Percentiles rank a stretch among this genome's conserved stretches.
phyloP scores from a whole-genome alignment of 2,797 vertebrate genomes.

The Pseudomugil gertrudae region DNA sequence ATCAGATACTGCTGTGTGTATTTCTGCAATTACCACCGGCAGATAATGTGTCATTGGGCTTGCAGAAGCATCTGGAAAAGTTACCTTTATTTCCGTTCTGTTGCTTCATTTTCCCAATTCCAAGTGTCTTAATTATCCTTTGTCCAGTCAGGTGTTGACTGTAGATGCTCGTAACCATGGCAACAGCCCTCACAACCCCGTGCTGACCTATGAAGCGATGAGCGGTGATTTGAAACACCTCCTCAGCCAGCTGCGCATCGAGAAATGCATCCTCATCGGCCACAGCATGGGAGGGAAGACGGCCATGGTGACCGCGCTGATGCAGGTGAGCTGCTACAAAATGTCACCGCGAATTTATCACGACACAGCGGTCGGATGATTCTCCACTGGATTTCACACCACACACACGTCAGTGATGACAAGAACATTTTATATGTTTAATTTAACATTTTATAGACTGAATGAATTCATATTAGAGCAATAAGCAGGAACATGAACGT shows the following conservation, averaged over 20 bases:
- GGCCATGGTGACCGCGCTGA: constrained; percentile 90
- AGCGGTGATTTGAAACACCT: constrained; percentile 87
- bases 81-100: constrained; percentile 1
- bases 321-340: constrained; percentile 78
- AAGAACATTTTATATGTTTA: no score
- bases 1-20: constrained; percentile 34
- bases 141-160: constrained; percentile 92
- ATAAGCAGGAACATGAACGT: no score
- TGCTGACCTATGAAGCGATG: constrained; percentile 91
- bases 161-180: constrained; percentile 97
- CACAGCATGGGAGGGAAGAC: constrained; percentile 99
- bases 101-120: constrained; percentile 42
- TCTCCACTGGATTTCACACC: background rate
- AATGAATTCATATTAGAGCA: no score
- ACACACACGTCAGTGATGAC: background rate
- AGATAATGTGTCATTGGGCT: constrained; percentile 1
- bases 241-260: constrained; percentile 84
- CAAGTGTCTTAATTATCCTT: constrained; percentile 77
- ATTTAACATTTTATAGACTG: no score
- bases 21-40: constrained; percentile 13
- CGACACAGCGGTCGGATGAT: background rate
- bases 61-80: background rate
- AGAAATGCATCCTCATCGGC: constrained; percentile 89
- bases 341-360: constrained; percentile 32
- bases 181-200: constrained; percentile 86